These are phyloP conservation scores for Semicossyphus pulcher DNA, from an alignment of 2,113 vertebrate species.

Conservation along the genomic window DNA sequence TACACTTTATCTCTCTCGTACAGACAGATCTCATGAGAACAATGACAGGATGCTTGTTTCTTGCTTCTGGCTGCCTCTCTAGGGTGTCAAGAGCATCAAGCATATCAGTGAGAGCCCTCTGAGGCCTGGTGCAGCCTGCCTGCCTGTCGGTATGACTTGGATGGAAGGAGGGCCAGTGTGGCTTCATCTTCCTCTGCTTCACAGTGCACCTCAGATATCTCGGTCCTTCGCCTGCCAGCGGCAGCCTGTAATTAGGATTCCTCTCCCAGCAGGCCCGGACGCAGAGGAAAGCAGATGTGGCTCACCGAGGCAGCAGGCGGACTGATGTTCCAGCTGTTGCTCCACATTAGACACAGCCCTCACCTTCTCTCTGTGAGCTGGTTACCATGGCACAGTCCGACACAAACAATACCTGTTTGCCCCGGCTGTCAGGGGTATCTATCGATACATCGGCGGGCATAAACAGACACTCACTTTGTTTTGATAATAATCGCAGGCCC, in stretches of 20 bases:
- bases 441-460: conserved; percentile 2
- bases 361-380: conserved; percentile 57
- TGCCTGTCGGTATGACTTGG: conserved; percentile 8
- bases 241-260: conserved; percentile 84
- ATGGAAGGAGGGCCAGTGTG: conserved; percentile 24
- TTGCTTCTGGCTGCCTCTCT: conserved; percentile 33
- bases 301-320: conserved; percentile 69
- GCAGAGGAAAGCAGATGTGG: conserved; percentile 83
- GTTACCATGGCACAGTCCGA: conserved; percentile 73
- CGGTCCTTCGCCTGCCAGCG: conserved; percentile 75
- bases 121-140: conserved; percentile 23
- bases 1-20: conserved; percentile 29
- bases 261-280: conserved; percentile 75
- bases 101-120: conserved; percentile 19
- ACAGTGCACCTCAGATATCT: conserved; percentile 71
- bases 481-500: conserved; percentile 14
- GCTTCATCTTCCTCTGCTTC: conserved; percentile 64
- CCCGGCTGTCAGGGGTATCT: conserved; percentile 15
- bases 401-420: conserved; percentile 71
- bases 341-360: conserved; percentile 58
- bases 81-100: conserved; percentile 25
- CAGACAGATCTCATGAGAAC: conserved; percentile 43
- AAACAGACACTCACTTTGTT: neutral
- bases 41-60: conserved; percentile 33
- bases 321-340: conserved; percentile 82